Conservation (phyloP, 1,140 invertebrate species). For the Nilaparvata lugens region DNA sequence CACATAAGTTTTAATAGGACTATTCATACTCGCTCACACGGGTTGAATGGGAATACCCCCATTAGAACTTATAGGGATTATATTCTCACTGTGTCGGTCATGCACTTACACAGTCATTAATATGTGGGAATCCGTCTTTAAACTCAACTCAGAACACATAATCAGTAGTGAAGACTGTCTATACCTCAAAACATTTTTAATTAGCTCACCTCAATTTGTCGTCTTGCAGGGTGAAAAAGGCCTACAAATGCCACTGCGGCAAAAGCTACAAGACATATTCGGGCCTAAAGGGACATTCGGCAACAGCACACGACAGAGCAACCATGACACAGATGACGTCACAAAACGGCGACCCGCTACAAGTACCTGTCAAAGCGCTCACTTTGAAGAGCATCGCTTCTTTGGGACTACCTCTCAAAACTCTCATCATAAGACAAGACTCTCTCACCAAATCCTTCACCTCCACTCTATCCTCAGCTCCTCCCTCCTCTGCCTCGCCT, state of each 20-base stretch:
- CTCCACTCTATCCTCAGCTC: slow-evolving; percentile 30
- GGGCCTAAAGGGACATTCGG: slow-evolving; percentile 60
- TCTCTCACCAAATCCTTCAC: slow-evolving; percentile 13
- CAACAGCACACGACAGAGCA: slow-evolving; percentile 44
- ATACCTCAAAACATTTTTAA: no score
- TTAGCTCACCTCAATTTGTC: no score
- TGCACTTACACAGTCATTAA: no score
- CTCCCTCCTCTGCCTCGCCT: slow-evolving; percentile 36
- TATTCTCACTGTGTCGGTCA: no score
- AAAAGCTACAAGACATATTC: slow-evolving; percentile 72
- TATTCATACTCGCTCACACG: no score
- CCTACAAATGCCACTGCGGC: slow-evolving; percentile 69
- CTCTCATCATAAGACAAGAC: slow-evolving; percentile 24
- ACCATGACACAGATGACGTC: slow-evolving; percentile 25
- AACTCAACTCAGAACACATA: no score
- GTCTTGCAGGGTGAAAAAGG: slow-evolving; percentile 56
- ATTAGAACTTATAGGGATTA: no score
- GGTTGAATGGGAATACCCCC: no score
- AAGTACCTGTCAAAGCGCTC: slow-evolving; percentile 26
- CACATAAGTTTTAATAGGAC: no score
- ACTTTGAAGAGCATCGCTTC: slow-evolving; percentile 27
- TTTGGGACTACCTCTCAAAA: slow-evolving; percentile 29
- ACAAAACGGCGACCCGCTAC: slow-evolving; percentile 23
- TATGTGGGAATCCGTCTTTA: no score
- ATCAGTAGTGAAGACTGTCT: no score